Base-by-base conservation (phyloP, 2,888 invertebrate species). In the Euproctis similis region DNA sequence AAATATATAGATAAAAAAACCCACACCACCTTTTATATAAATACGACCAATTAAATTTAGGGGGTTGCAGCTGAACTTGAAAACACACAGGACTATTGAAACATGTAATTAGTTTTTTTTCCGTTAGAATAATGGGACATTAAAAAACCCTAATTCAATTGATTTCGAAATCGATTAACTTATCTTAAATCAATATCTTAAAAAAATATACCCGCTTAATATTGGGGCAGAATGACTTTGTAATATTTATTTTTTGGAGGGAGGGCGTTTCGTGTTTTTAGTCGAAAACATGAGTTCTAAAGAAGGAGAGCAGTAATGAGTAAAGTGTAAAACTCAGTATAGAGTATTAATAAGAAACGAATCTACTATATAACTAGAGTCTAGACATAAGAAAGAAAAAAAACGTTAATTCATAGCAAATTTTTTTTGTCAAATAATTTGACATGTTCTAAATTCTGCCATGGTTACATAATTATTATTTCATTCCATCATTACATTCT, bases 161-260 rank as follows among this genome's bases (percentile, higher is more conserved):
- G 57, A 56, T 61, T 61, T 60, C 56, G 37, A 41, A 60, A 67
- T 74, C 71, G 67, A 70, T 50, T 75, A 60, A 32, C 59, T 70
- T 72, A 78, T 81, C 77, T 68, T n/a, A 59, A 71, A 74, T 73
- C 73, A 64, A 76, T 71, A 75, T 70, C 68, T 60, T 12, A 31
- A 30, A 31, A 31, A 24, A 21, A 27, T 7, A 19, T 9, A 28
- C 17, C 28, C n/a, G n/a, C n/a, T n/a, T 19, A 24, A 28, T 24
- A 21, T 32, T 26, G 18, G 10, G 28, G 27, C 8, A 9, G 31
- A 13, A 19, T 26, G 13, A 22, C 11, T 18, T 8, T 8, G 21
- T 16, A 10, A 19, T 21, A 21, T 10, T 21, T 3, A 4, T 4
- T 14, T 14, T 14, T 6, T 14, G 10, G 21, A 9, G 7, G n/a